Evolutionary conservation across 2,797 vertebrate species (phyloP).

Genomic region (Macroramphosus scolopax): DNA sequence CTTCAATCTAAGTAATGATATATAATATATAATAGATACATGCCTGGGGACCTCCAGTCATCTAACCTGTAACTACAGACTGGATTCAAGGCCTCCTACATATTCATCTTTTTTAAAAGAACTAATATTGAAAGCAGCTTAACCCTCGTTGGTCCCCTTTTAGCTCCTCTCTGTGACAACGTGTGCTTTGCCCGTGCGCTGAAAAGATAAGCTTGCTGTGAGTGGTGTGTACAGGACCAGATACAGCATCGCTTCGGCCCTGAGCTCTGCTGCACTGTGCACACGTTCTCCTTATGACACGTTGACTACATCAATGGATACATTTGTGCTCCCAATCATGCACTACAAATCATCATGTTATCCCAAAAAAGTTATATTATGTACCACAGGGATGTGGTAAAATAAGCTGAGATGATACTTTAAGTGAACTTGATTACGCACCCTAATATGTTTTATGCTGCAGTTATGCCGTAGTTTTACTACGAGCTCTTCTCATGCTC

Average conservation of each 20-base stretch:
- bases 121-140: conserved; percentile 70
- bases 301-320: conserved; percentile 33
- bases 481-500: too few relatives aligned
- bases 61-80: conserved; percentile 55
- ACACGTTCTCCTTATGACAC: conserved; percentile 23
- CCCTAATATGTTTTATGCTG: neutral
- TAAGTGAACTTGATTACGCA: neutral
- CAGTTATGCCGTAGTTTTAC: too few relatives aligned
- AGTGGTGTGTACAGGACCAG: conserved; percentile 59
- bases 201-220: conserved; percentile 65
- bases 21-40: too few relatives aligned
- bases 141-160: conserved; percentile 65
- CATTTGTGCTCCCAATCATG: conserved; percentile 15
- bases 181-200: conserved; percentile 52
- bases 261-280: conserved; percentile 27
- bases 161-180: conserved; percentile 51
- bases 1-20: too few relatives aligned
- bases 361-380: conserved; percentile 12
- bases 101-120: conserved; percentile 70
- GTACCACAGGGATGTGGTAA: conserved; percentile 8
- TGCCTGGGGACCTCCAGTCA: conserved; percentile 15
- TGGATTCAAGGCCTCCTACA: conserved; percentile 55
- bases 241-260: conserved; percentile 60
- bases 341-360: conserved; percentile 9
- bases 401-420: conserved; percentile 7